Evolutionary conservation across 2,113 vertebrate species (phyloP).

Genomic region (Choloepus hoffmanni): DNA sequence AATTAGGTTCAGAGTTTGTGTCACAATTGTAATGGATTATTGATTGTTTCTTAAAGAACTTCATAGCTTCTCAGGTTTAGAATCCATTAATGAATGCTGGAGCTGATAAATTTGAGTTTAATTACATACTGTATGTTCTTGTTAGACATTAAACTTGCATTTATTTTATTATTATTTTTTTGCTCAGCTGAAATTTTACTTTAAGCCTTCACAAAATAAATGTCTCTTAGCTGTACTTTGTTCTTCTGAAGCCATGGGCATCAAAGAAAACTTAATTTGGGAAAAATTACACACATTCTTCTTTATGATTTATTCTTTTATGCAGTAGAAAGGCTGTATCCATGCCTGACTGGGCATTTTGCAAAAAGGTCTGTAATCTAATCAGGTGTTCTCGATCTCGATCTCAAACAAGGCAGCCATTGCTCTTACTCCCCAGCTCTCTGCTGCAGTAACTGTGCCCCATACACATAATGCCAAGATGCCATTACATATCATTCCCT

Average conservation of each 20-base stretch:
- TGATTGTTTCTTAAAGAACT: slow-evolving; percentile 80
- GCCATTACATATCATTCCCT: neutral
- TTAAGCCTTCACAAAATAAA: slow-evolving; percentile 64
- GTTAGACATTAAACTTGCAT: slow-evolving; percentile 64
- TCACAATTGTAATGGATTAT: slow-evolving; percentile 83
- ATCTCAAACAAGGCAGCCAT: neutral
- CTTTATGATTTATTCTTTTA: neutral
- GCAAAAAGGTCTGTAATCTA: neutral
- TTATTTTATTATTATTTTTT: slow-evolving; percentile 39
- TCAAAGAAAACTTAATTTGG: slow-evolving; percentile 68
- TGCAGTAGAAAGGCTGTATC: neutral
- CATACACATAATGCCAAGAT: neutral
- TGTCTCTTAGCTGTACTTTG: slow-evolving; percentile 26
- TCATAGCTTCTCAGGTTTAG: slow-evolving; percentile 60
- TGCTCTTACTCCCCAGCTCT: neutral
- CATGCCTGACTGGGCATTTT: neutral
- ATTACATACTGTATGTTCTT: slow-evolving; percentile 68
- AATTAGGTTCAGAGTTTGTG: slow-evolving; percentile 73
- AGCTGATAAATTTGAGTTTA: slow-evolving; percentile 81
- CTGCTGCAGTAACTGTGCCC: neutral
- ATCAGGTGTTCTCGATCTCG: neutral
- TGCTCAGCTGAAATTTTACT: slow-evolving; percentile 75
- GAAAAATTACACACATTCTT: slow-evolving; percentile 9
- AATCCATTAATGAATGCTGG: slow-evolving; percentile 64
- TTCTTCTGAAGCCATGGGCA: slow-evolving; percentile 68